Conservation (phyloP, 2,888 invertebrate species). For the Perithous albicinctus region DNA sequence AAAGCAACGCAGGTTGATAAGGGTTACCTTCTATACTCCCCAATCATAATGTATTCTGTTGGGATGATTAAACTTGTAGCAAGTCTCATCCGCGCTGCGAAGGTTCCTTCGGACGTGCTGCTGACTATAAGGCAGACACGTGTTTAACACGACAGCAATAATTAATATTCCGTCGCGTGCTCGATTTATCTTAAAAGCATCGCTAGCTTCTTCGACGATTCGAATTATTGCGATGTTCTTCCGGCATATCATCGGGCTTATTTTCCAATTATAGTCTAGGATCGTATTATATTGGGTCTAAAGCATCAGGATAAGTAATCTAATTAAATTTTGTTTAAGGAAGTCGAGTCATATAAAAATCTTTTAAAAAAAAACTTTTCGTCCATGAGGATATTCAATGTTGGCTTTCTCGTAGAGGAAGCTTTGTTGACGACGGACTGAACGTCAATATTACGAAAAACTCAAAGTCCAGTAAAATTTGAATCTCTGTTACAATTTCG, state of each 20-base stretch:
- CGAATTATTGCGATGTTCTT: neutral
- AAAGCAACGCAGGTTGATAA: neutral
- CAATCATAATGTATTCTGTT: conserved; percentile 43
- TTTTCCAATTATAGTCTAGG: no score
- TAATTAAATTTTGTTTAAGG: no score
- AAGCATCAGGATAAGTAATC: no score
- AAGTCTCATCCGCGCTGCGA: neutral
- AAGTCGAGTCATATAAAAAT: no score
- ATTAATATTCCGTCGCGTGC: neutral
- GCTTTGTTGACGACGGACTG: no score
- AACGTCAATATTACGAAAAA: no score
- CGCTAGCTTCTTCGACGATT: neutral
- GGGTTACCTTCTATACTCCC: neutral
- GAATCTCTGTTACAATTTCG: no score
- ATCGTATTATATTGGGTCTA: no score
- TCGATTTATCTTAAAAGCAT: neutral
- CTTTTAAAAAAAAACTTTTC: no score
- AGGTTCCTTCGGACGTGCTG: neutral
- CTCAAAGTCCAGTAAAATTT: no score
- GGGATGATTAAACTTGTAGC: neutral
- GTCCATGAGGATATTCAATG: no score
- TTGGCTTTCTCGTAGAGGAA: no score
- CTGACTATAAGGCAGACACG: neutral
- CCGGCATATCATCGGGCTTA: neutral
- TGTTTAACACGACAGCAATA: neutral